phyloP scores from a whole-genome alignment of 2,113 vertebrate species.

The Ahaetulla prasina region DNA sequence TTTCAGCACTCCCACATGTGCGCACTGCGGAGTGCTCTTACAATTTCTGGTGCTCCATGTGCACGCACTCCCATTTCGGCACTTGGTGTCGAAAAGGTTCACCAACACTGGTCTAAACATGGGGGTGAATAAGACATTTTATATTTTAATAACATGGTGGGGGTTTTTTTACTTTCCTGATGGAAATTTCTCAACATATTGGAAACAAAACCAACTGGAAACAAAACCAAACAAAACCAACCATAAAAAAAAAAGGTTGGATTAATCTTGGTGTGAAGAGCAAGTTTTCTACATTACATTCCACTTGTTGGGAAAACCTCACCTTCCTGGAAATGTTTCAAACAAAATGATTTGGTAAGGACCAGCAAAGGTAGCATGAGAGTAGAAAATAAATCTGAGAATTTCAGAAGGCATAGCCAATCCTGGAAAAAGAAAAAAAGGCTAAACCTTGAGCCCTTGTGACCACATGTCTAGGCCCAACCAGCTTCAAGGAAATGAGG shows the following conservation, averaged over 20 bases:
- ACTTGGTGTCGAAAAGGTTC: too few relatives aligned
- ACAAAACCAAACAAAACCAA: too few relatives aligned
- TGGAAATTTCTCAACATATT: background rate
- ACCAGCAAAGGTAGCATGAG: background rate
- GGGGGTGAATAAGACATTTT: background rate
- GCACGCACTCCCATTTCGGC: too few relatives aligned
- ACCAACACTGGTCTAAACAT: too few relatives aligned
- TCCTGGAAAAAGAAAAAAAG: background rate
- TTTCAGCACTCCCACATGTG: too few relatives aligned
- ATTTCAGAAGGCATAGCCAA: background rate
- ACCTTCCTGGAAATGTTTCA: background rate
- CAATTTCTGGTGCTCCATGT: too few relatives aligned
- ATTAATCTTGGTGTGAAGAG: conserved; percentile 29
- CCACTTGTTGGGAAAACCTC: conserved; percentile 5
- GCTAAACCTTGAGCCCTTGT: background rate
- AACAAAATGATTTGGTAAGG: background rate
- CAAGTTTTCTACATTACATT: background rate
- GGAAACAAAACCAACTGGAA: conserved; percentile 16
- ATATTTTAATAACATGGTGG: background rate
- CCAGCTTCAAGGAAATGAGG: background rate
- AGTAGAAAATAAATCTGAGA: background rate
- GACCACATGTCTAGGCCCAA: background rate
- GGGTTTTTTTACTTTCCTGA: conserved; percentile 29
- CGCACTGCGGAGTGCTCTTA: too few relatives aligned
- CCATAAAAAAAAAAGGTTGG: conserved; percentile 17